These are phyloP conservation scores for Arctocebus calabarensis DNA, from an alignment of 2,797 vertebrate species.

Conservation along the genomic window DNA sequence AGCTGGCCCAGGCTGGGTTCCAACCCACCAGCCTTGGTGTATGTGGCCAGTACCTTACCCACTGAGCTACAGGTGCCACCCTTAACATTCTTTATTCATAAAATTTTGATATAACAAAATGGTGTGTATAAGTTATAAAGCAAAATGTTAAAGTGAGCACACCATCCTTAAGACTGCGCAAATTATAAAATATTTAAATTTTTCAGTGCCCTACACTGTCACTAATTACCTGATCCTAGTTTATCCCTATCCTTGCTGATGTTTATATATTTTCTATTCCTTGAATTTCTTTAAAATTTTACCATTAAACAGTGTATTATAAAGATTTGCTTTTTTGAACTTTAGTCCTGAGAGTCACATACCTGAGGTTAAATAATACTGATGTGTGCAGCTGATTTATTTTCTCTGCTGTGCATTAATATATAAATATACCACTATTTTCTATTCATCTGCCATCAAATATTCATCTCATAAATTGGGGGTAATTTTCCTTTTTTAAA, in stretches of 20 bases:
- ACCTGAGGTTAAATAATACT: neutral
- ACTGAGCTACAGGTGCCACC: too few species aligned
- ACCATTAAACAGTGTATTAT: neutral
- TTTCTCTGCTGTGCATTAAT: neutral
- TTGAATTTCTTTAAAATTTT: neutral
- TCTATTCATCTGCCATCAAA: neutral
- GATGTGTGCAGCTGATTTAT: neutral
- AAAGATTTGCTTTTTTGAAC: neutral
- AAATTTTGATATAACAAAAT: neutral
- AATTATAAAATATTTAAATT: neutral
- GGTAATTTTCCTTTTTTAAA: neutral
- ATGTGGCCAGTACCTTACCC: neutral
- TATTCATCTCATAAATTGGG: neutral
- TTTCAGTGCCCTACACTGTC: too few species aligned
- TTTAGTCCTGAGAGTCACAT: neutral
- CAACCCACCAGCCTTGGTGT: too few species aligned
- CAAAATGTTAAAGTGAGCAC: neutral
- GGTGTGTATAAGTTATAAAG: neutral
- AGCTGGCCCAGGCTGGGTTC: too few species aligned
- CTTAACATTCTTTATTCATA: neutral
- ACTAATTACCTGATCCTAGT: accelerated
- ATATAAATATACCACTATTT: neutral
- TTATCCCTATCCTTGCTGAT: accelerated
- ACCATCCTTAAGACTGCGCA: neutral
- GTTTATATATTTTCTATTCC: neutral